A percentile compares a stretch with the other conserved stretches of the same genome.
Conservation (phyloP, 2,113 vertebrate genomes). For the Psammodynastes pulverulentus region DNA sequence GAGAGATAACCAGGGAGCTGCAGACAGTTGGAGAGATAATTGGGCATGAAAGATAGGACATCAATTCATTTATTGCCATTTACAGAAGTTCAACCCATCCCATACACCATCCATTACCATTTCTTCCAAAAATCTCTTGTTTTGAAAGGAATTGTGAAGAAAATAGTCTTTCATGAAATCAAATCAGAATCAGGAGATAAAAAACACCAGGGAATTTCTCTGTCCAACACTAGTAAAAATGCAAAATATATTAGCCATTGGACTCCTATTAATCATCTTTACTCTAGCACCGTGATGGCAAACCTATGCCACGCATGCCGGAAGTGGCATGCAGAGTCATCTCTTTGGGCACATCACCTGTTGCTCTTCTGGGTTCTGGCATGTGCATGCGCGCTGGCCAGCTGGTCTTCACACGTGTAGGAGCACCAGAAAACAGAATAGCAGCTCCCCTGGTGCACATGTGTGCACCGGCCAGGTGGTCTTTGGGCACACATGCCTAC, state of each 20-base stretch:
- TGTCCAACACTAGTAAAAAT: background rate
- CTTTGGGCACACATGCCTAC: too few species aligned
- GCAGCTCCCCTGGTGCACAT: too few species aligned
- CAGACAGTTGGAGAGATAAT: background rate
- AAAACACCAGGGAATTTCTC: background rate
- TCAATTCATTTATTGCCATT: background rate
- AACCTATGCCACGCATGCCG: too few species aligned
- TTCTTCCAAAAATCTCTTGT: background rate
- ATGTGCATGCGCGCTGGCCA: too few species aligned
- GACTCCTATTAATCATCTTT: background rate
- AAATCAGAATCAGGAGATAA: background rate
- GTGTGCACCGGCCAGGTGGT: too few species aligned
- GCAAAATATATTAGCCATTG: background rate
- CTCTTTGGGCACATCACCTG: too few species aligned
- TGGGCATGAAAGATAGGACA: background rate
- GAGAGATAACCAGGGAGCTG: background rate
- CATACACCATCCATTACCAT: background rate
- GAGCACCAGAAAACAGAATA: too few species aligned
- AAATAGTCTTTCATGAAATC: background rate
- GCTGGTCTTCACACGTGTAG: too few species aligned
- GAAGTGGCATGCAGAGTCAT: too few species aligned
- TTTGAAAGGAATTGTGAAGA: background rate
- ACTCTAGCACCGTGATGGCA: too few species aligned
- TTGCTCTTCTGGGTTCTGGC: too few species aligned
- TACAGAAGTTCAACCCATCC: background rate